Conservation (phyloP, 2,888 invertebrate genomes). For the Helicoverpa assulta region DNA sequence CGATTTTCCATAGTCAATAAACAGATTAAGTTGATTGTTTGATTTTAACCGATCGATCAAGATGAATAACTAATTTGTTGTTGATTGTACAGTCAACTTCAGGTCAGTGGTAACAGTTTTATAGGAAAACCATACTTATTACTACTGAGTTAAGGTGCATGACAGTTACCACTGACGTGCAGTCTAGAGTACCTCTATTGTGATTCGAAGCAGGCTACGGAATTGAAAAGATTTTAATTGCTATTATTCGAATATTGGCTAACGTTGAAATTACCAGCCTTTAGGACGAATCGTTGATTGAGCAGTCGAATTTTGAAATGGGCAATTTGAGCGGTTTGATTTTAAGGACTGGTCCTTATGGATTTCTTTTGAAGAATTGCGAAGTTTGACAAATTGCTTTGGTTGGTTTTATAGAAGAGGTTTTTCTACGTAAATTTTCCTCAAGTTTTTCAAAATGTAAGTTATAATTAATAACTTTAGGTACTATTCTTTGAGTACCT, state of each 20-base stretch:
- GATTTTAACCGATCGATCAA: constrained; percentile 64
- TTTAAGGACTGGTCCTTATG: constrained; percentile 19
- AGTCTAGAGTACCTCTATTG: constrained; percentile 54
- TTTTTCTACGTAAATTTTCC: too few species aligned
- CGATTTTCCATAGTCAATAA: constrained; percentile 76
- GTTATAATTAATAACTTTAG: neutral
- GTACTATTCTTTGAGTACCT: neutral
- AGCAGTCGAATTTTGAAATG: constrained; percentile 54
- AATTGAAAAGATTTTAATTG: constrained; percentile 60
- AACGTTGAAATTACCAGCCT: constrained; percentile 58
- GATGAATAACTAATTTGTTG: constrained; percentile 61
- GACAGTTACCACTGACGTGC: too few species aligned
- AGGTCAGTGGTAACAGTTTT: too few species aligned
- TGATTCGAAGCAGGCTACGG: constrained; percentile 64
- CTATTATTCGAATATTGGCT: constrained; percentile 54
- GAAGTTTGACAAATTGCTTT: neutral
- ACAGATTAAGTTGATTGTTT: constrained; percentile 66
- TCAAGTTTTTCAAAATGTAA: neutral
- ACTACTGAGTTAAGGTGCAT: too few species aligned
- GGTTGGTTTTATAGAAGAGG: too few species aligned
- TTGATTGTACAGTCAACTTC: constrained; percentile 56
- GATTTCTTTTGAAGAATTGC: neutral
- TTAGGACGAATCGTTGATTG: constrained; percentile 54
- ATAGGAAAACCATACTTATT: too few species aligned
- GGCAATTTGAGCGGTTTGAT: constrained; percentile 41